Conservation (phyloP, 2,797 vertebrate genomes). For the Acridotheres tristis region DNA sequence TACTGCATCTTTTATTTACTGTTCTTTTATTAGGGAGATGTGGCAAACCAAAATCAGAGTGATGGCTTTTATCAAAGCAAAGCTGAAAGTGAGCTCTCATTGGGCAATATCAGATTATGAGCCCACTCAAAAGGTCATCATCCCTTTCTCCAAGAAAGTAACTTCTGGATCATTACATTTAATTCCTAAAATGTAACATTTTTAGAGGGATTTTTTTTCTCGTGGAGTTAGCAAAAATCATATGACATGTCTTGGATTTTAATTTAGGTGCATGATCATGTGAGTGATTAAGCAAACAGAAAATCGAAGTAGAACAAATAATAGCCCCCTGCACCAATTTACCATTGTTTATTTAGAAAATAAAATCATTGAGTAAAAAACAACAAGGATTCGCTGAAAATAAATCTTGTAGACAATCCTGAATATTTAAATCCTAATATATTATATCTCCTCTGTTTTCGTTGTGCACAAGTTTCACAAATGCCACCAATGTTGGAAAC, state of each 20-base stretch:
- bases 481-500: not conserved
- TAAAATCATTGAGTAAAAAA: not conserved
- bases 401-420: not conserved
- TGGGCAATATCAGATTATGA: not conserved
- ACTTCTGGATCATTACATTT: not conserved
- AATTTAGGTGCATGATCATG: not conserved
- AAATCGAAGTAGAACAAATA: not conserved
- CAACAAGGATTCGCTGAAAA: not conserved
- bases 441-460: not conserved
- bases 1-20: not conserved
- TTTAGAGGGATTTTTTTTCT: not conserved
- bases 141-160: not conserved
- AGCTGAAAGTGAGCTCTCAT: not conserved
- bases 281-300: not conserved
- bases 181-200: not conserved
- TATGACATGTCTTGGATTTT: not conserved
- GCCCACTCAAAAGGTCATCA: not conserved
- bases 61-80: not conserved
- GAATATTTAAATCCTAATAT: not conserved
- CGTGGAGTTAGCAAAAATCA: not conserved
- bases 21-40: not conserved
- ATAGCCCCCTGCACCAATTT: not conserved
- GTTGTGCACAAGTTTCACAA: not conserved
- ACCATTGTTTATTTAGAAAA: not conserved
- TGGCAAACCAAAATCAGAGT: not conserved